These are phyloP conservation scores for Macheiramphus alcinus DNA, from an alignment of 2,113 vertebrate genomes.

Conservation along the genomic window DNA sequence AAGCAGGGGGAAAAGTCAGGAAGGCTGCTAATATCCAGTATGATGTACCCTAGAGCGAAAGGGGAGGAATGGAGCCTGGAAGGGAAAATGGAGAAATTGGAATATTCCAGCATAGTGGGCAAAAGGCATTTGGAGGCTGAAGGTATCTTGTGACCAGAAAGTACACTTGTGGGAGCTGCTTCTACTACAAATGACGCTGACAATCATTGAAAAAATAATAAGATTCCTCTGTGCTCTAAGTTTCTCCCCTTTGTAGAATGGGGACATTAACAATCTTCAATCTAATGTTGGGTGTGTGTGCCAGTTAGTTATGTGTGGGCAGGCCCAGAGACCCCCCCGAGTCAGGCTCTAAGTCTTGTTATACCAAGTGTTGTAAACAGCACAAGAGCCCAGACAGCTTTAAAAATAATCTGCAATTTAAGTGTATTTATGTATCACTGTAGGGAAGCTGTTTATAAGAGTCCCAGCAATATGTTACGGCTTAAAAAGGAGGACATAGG, in stretches of 20 bases:
- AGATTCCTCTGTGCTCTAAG: fast-evolving
- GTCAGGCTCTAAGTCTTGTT: neutral
- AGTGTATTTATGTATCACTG: neutral
- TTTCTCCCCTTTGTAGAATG: fast-evolving
- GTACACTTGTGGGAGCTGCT: neutral
- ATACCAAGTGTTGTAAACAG: neutral
- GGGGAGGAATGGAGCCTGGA: neutral
- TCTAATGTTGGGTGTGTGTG: neutral
- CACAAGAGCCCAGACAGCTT: neutral
- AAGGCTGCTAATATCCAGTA: neutral
- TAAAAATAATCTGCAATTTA: neutral
- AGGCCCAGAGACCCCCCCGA: neutral
- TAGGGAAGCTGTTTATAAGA: neutral
- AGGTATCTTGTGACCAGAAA: neutral
- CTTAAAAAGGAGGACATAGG: neutral
- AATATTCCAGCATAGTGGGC: neutral
- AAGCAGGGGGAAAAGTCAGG: neutral
- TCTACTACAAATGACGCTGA: neutral
- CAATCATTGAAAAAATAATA: neutral
- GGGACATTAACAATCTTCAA: neutral
- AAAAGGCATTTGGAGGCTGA: neutral
- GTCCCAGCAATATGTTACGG: neutral
- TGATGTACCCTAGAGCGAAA: neutral
- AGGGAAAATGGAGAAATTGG: neutral
- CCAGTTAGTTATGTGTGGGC: neutral